phyloP scores from a whole-genome alignment of 35 echinoderm and acorn worm species.

The Anneissia japonica region DNA sequence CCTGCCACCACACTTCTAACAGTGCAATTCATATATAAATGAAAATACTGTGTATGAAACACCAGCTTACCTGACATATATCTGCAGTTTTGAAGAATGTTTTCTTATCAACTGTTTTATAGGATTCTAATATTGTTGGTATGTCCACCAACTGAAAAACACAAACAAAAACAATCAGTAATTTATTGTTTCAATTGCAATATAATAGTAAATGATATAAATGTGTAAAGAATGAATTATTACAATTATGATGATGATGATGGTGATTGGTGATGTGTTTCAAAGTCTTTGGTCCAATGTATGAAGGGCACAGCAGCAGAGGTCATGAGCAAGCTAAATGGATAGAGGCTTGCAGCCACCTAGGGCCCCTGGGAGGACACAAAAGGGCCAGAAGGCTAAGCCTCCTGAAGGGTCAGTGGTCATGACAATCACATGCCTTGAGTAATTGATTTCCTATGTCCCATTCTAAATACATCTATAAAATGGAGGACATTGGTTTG shows the following conservation, averaged over 20 bases:
- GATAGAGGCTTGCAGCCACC: background rate
- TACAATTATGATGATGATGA: no score
- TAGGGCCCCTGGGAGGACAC: background rate
- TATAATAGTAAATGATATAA: background rate
- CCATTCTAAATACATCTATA: no score
- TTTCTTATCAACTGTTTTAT: slow-evolving; percentile 96
- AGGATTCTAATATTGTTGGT: slow-evolving; percentile 73
- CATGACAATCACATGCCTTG: no score
- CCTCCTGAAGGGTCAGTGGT: no score
- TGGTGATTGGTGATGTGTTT: background rate
- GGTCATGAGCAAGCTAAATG: no score
- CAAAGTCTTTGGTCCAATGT: background rate
- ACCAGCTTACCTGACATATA: slow-evolving; percentile 78
- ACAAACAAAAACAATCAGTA: background rate
- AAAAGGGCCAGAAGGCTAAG: background rate
- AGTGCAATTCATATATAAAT: no score
- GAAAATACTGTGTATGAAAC: no score
- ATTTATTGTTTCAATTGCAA: background rate
- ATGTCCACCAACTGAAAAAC: slow-evolving; percentile 76
- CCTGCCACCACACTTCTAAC: no score
- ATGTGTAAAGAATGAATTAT: no score
- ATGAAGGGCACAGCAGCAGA: no score
- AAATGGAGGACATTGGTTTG: no score
- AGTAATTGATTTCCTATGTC: no score
- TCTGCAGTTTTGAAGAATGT: slow-evolving; percentile 97